phyloP scores from a whole-genome alignment of 92 coral and sea anemone genomes.

The Pocillopora meandrina region DNA sequence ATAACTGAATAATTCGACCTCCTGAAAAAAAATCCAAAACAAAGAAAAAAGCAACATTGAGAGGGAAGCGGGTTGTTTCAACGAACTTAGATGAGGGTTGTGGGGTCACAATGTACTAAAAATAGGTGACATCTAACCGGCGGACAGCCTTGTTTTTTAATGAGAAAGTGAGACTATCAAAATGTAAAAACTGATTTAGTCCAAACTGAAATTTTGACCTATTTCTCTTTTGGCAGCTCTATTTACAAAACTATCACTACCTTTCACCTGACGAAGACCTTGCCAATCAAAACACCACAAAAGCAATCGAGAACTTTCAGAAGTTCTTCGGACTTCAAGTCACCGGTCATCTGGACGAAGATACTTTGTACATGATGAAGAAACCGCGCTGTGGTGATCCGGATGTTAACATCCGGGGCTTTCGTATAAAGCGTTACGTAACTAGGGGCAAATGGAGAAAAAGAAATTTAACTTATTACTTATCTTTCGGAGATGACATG shows the following conservation, averaged over 20 bases:
- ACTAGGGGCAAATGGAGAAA: conserved; percentile 53
- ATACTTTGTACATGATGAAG: conserved; percentile 74
- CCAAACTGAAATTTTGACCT: too few species aligned
- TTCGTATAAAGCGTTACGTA: conserved; percentile 57
- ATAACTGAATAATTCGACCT: too few species aligned
- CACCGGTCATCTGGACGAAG: conserved; percentile 71
- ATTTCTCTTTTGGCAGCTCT: conserved; percentile 46
- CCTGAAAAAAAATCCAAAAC: too few species aligned
- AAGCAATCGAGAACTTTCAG: conserved; percentile 76
- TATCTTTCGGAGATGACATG: conserved; percentile 43
- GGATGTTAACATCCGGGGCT: conserved; percentile 64
- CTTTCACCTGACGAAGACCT: conserved; percentile 65
- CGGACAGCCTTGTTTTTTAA: too few species aligned
- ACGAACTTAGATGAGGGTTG: too few species aligned
- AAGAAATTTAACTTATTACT: conserved; percentile 40
- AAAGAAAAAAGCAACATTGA: too few species aligned
- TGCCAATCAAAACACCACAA: conserved; percentile 69
- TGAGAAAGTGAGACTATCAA: too few species aligned
- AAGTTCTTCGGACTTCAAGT: conserved; percentile 72
- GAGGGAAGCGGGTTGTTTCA: too few species aligned
- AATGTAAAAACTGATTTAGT: too few species aligned
- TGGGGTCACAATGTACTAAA: too few species aligned
- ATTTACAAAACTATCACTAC: conserved; percentile 71
- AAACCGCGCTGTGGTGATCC: conserved; percentile 90
- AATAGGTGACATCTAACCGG: too few species aligned